Conservation (phyloP, 2,797 vertebrate species). For the Steatocranus sp. region DNA sequence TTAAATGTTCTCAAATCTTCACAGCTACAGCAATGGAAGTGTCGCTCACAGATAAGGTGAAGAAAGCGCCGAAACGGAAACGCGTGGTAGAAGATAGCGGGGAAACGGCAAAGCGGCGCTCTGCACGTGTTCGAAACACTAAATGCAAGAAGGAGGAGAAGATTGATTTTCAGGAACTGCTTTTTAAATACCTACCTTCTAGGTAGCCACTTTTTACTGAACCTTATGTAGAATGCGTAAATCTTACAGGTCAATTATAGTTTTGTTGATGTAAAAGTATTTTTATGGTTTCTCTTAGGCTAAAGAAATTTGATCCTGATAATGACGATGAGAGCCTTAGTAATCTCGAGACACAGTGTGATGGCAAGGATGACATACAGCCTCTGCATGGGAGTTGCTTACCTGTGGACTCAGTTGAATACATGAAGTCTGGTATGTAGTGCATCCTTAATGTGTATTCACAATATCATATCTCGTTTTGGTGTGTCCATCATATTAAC, state of each 20-base stretch:
- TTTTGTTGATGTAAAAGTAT: background rate
- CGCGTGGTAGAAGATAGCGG: conserved; percentile 85
- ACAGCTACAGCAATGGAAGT: conserved; percentile 75
- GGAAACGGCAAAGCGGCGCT: conserved; percentile 93
- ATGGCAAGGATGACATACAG: conserved; percentile 80
- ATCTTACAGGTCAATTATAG: fast-evolving
- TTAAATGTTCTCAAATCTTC: background rate
- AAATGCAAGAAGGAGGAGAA: conserved; percentile 99
- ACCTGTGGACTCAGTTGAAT: conserved; percentile 80
- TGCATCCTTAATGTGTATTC: background rate
- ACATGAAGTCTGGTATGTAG: conserved; percentile 87
- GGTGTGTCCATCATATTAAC: background rate
- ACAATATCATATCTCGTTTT: background rate
- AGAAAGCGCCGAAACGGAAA: conserved; percentile 91
- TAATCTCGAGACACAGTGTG: conserved; percentile 84
- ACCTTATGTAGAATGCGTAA: background rate
- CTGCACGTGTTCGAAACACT: conserved; percentile 94
- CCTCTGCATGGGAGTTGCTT: conserved; percentile 72
- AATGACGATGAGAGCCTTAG: conserved; percentile 91
- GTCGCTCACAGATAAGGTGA: conserved; percentile 83
- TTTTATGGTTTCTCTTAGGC: conserved; percentile 60
- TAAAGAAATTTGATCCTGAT: conserved; percentile 90
- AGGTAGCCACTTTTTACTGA: conserved; percentile 70
- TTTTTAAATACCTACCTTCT: conserved; percentile 93
- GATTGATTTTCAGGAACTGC: conserved; percentile 94